Conservation (phyloP, 2,797 vertebrate genomes). For the Sparidentex hasta region DNA sequence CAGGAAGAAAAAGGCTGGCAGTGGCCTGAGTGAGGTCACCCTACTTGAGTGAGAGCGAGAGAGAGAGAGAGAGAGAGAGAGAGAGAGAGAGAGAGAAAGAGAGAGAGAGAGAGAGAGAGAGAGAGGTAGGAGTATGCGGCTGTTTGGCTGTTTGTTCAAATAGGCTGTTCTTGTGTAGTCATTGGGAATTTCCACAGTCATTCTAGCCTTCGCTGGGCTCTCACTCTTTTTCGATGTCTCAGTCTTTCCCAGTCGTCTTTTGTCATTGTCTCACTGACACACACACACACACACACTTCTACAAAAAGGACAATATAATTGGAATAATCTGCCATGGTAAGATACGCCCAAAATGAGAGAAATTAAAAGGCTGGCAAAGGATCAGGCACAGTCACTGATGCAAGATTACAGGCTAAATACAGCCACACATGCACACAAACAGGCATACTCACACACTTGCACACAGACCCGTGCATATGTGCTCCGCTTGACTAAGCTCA, state of each 20-base stretch:
- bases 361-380: conserved; percentile 71
- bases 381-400: conserved; percentile 71
- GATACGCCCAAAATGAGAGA: conserved; percentile 72
- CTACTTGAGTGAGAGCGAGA: conserved; percentile 45
- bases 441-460: conserved; percentile 10
- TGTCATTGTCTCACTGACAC: conserved; percentile 52
- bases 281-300: conserved; percentile 30
- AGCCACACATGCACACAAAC: conserved; percentile 39
- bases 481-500: conserved; percentile 41
- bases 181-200: conserved; percentile 83
- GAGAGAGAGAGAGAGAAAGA: conserved; percentile 33
- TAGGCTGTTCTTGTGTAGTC: conserved; percentile 72
- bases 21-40: conserved; percentile 74
- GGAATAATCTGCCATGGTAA: conserved; percentile 71
- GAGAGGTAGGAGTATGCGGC: conserved; percentile 59
- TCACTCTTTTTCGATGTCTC: conserved; percentile 65
- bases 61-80: conserved; percentile 25
- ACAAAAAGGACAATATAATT: conserved; percentile 70
- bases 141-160: conserved; percentile 76
- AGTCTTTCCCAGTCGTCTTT: conserved; percentile 67
- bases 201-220: conserved; percentile 61
- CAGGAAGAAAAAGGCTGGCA: conserved; percentile 51
- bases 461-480: conserved; percentile 32
- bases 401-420: conserved; percentile 74
- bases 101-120: conserved; percentile 28